phyloP scores from a whole-genome alignment of 2,113 vertebrate species.

The Dicentrarchus labrax region DNA sequence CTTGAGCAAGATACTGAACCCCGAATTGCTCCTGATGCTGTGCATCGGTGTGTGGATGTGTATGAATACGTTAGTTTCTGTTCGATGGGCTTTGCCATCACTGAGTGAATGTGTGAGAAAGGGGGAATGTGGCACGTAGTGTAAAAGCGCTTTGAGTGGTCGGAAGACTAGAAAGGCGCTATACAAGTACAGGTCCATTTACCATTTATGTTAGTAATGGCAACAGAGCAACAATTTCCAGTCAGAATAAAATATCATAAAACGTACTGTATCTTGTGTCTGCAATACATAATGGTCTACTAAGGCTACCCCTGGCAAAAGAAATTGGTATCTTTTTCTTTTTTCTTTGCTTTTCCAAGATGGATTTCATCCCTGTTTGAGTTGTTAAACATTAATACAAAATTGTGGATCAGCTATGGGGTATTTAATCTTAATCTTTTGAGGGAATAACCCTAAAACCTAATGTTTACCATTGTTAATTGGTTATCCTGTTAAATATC shows the following conservation, averaged over 20 bases:
- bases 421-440: not conserved
- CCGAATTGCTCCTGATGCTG: too few relatives aligned
- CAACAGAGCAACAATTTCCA: conserved; percentile 23
- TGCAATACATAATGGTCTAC: conserved; percentile 29
- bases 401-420: not conserved
- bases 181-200: too few relatives aligned
- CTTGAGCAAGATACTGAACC: too few relatives aligned
- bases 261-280: conserved; percentile 15
- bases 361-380: conserved; percentile 11
- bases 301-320: conserved; percentile 8
- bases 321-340: conserved; percentile 17
- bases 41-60: too few relatives aligned
- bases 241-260: conserved; percentile 14
- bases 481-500: not conserved
- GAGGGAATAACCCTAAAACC: not conserved
- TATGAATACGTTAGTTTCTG: too few relatives aligned
- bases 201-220: conserved; percentile 7
- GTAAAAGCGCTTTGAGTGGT: too few relatives aligned
- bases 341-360: not conserved
- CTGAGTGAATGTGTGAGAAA: too few relatives aligned
- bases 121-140: too few relatives aligned
- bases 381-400: conserved; percentile 7
- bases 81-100: too few relatives aligned
- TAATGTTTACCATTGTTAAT: not conserved
- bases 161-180: too few relatives aligned